These are phyloP conservation scores for Autographa pulchrina DNA, from an alignment of 2,888 invertebrate genomes.

Conservation along the genomic window DNA sequence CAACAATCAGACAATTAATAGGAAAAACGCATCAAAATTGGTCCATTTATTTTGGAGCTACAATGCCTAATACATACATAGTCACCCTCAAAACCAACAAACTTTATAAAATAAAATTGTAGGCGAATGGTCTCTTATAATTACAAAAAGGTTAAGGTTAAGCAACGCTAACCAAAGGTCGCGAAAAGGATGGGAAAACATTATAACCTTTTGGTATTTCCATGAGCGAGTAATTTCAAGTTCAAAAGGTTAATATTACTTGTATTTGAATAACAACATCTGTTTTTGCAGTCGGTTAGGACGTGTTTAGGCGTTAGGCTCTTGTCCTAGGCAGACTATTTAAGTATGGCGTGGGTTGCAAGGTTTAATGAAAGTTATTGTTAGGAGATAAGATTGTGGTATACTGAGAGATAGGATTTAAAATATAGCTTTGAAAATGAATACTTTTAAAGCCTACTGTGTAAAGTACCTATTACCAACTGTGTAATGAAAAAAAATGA, in stretches of 20 bases:
- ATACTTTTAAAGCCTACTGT: no score
- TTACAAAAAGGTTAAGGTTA: neutral
- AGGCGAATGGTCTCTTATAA: neutral
- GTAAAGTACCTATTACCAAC: no score
- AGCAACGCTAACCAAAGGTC: neutral
- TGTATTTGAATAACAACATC: neutral
- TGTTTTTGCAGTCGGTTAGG: neutral
- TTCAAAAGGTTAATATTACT: neutral
- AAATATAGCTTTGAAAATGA: conserved; percentile 1
- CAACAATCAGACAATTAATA: no score
- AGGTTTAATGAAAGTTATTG: conserved; percentile 43
- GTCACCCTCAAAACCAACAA: neutral
- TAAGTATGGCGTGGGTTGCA: conserved; percentile 35
- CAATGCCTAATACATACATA: neutral
- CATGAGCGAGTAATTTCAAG: neutral
- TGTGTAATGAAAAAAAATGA: no score
- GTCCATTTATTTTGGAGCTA: neutral
- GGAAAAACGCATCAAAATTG: neutral
- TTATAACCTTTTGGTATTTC: no score
- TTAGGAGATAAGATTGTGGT: neutral
- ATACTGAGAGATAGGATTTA: neutral
- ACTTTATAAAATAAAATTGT: neutral
- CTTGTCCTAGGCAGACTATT: conserved; percentile 42
- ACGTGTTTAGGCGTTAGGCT: neutral
- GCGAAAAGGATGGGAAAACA: neutral